A percentile compares a stretch with the other conserved stretches of the same genome.
phyloP scores from a whole-genome alignment of 2,797 vertebrate genomes.

The Gallirallus australis region DNA sequence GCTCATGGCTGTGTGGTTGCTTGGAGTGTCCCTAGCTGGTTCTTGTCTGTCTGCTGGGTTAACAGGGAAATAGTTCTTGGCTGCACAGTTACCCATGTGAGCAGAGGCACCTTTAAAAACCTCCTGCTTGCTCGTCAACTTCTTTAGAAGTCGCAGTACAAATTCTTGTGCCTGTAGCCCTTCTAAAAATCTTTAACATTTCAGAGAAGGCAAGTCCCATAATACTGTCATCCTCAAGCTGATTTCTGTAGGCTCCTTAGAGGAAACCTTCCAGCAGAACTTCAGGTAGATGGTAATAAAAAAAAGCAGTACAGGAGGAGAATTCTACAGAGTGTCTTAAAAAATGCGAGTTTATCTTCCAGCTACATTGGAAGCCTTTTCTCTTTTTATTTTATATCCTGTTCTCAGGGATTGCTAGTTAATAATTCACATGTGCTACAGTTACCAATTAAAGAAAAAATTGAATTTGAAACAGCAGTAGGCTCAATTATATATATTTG shows the following conservation, averaged over 20 bases:
- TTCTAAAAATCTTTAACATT: conserved; percentile 11
- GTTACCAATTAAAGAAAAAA: conserved; percentile 75
- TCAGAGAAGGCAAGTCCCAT: not conserved
- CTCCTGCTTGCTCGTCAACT: not conserved
- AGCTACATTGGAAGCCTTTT: conserved; percentile 32
- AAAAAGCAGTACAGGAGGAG: not conserved
- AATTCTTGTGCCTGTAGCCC: not conserved
- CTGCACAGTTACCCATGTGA: rapidly evolving
- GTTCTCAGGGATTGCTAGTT: conserved; percentile 65
- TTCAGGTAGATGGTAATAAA: not conserved
- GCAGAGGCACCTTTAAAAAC: not conserved
- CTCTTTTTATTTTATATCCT: conserved; percentile 43
- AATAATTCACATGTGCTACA: conserved; percentile 75
- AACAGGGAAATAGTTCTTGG: not conserved
- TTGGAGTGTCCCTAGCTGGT: not conserved
- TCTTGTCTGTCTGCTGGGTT: not conserved
- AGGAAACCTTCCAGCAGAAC: conserved; percentile 42
- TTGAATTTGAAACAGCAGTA: conserved; percentile 66
- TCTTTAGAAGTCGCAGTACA: not conserved
- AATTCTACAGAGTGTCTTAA: not conserved
- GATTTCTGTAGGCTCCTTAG: not conserved
- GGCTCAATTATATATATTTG: conserved; percentile 75
- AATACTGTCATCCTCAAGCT: not conserved
- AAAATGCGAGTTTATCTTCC: conserved; percentile 8
- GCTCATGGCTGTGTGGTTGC: not conserved